Base-by-base conservation (phyloP, 2,888 invertebrate genomes). In the Amphipyra berbera region DNA sequence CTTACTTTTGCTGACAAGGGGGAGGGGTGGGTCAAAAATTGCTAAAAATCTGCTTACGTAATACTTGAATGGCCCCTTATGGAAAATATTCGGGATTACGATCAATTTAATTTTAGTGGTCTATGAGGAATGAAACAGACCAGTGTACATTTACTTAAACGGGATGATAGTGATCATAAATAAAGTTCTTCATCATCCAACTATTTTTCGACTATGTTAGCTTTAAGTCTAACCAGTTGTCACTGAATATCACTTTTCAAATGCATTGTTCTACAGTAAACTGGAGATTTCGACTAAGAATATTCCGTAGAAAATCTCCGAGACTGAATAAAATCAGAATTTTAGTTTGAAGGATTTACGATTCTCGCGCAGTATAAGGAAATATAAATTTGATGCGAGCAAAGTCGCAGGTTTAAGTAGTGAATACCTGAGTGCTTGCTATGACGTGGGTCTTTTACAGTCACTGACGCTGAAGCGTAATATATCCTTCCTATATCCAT, bases 381-480 rank as follows among this genome's bases (percentile, higher is more conserved):
- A 61, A 68, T 53, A 67, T 47, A 49, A 69, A 61, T 52, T 46
- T 52, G 49, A 53, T 35, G 33, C 44, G 27, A 63, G 63, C 35
- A 21, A 54, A 57, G 44, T 41, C 57, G 21, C 33, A 50, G 57
- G 41, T 62, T 58, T 62, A 50, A 50, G 30, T 50, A 50, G 49
- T 42, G 38, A 59, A 55, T 61, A 58, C 48, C 59, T 68, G 70
- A 71, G 68, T 62, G 61, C 64, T 60, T 66, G 9, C 60, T 60
- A 71, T 83, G 83, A 85, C 70, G 65, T 73, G 82, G 85, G 82
- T 83, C 71, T 64, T 60, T 70, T 59, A 76, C 68, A 76, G 62
- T 54, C 42, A 52, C 50, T 65, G 54, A 47, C 53, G 56, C 44
- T 71, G 55, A 72, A 66, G 54, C 48, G 60, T 70, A 70, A 78